These are phyloP conservation scores for Drosophila tanythrix DNA, from an alignment of 2,888 invertebrate species.

Conservation along the genomic window DNA sequence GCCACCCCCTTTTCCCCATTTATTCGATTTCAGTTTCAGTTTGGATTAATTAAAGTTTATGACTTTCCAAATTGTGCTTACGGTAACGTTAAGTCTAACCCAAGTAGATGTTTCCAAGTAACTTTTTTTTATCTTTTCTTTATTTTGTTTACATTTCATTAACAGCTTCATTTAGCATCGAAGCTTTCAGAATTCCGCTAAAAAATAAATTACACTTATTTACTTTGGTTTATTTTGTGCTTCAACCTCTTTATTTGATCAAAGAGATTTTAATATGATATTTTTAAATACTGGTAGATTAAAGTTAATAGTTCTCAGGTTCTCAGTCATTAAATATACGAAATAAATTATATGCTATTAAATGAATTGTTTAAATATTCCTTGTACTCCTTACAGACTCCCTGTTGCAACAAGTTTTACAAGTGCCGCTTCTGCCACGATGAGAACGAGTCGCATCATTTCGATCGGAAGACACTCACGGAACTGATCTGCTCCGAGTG, in stretches of 20 bases:
- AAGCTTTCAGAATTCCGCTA: constrained; percentile 12
- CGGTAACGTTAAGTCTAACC: constrained; percentile 39
- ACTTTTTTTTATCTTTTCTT: neutral
- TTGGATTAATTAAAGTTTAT: constrained; percentile 60
- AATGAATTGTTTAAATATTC: neutral
- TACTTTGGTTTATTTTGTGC: constrained; percentile 3
- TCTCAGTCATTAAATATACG: neutral
- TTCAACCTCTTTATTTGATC: neutral
- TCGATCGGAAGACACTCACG: constrained; percentile 93
- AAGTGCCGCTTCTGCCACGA: constrained; percentile 96
- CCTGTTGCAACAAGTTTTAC: constrained; percentile 95
- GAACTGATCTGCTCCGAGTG: constrained; percentile 94
- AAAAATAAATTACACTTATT: constrained; percentile 16
- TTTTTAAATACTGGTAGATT: neutral
- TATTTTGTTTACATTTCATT: constrained; percentile 20
- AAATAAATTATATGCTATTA: neutral
- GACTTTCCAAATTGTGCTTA: constrained; percentile 51
- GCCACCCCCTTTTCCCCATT: neutral
- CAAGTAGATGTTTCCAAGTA: neutral
- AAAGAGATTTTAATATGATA: neutral
- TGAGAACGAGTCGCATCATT: constrained; percentile 92
- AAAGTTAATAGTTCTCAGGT: neutral
- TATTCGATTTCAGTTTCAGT: constrained; percentile 23
- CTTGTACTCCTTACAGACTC: constrained; percentile 88
- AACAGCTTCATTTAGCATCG: constrained; percentile 35